Evolutionary conservation across 2,797 vertebrate genomes (phyloP).

Genomic region (Pelobates cultripes): DNA sequence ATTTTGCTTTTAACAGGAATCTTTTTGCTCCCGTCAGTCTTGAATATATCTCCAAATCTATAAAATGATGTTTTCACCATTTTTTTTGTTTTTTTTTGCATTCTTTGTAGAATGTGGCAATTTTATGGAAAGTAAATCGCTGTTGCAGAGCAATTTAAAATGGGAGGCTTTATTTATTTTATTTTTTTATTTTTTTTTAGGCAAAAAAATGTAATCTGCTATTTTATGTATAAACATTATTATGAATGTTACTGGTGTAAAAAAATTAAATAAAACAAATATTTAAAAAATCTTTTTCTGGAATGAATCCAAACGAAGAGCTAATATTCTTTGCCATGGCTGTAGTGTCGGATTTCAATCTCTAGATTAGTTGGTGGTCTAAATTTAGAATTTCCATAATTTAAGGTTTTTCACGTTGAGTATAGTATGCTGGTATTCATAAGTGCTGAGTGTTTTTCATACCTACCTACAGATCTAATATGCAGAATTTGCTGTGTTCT

Average conservation of each 20-base stretch:
- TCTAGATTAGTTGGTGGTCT: background rate
- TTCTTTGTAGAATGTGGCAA: background rate
- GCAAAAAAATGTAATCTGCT: background rate
- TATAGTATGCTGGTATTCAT: background rate
- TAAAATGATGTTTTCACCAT: background rate
- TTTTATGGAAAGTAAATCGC: background rate
- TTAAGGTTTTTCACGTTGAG: background rate
- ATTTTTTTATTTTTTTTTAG: background rate
- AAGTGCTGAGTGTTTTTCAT: background rate
- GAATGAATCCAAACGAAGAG: background rate
- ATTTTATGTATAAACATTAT: too few relatives aligned
- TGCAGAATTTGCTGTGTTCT: constrained; percentile 54
- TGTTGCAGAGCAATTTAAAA: background rate
- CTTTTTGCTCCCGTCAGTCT: background rate
- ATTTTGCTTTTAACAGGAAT: background rate
- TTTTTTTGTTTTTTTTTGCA: background rate
- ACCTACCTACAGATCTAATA: background rate
- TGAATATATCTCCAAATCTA: constrained; percentile 3
- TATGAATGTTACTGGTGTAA: too few relatives aligned
- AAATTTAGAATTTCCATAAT: constrained; percentile 24
- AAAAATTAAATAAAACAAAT: too few relatives aligned
- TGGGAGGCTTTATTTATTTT: background rate
- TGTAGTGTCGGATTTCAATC: background rate
- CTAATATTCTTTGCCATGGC: background rate
- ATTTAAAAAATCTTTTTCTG: background rate